Conservation (phyloP, 2,888 invertebrate species). For the Acrobasis repandana region DNA sequence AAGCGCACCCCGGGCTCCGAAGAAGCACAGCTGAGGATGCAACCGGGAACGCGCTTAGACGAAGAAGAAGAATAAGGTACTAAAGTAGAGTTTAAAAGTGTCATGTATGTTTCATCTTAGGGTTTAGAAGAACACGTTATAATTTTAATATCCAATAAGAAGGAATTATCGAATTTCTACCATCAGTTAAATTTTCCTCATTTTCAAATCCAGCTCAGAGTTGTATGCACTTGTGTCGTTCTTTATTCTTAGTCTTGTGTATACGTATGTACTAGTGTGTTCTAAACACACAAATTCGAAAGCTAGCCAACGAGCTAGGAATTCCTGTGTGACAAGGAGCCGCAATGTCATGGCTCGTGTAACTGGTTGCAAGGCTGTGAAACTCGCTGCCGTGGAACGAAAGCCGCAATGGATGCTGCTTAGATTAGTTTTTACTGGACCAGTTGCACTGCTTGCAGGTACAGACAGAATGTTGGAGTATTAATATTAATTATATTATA, state of each 20-base stretch:
- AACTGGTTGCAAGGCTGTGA: constrained; percentile 59
- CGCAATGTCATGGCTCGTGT: constrained; percentile 49
- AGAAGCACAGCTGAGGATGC: too few species aligned
- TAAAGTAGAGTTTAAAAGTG: too few species aligned
- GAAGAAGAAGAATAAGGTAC: too few species aligned
- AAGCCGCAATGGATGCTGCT: constrained; percentile 50
- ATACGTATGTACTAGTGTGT: neutral
- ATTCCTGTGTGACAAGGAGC: constrained; percentile 6
- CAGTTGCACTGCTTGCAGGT: constrained; percentile 36
- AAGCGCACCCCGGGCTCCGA: too few species aligned
- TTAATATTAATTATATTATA: too few species aligned
- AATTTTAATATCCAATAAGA: too few species aligned
- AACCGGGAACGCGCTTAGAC: too few species aligned
- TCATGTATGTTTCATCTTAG: too few species aligned
- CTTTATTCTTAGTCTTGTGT: neutral
- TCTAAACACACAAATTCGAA: neutral
- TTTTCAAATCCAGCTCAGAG: neutral
- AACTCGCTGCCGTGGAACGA: constrained; percentile 61
- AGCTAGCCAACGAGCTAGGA: constrained; percentile 5
- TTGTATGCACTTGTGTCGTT: too few species aligned
- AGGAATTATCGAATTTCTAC: too few species aligned
- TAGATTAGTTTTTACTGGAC: constrained; percentile 52
- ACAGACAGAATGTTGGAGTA: constrained; percentile 27
- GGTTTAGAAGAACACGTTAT: too few species aligned
- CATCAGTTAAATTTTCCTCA: too few species aligned